Evolutionary conservation across 2,888 invertebrate genomes (phyloP), one percentile per base, ranked within the genome.

Genomic region (Macropis europaea): DNA sequence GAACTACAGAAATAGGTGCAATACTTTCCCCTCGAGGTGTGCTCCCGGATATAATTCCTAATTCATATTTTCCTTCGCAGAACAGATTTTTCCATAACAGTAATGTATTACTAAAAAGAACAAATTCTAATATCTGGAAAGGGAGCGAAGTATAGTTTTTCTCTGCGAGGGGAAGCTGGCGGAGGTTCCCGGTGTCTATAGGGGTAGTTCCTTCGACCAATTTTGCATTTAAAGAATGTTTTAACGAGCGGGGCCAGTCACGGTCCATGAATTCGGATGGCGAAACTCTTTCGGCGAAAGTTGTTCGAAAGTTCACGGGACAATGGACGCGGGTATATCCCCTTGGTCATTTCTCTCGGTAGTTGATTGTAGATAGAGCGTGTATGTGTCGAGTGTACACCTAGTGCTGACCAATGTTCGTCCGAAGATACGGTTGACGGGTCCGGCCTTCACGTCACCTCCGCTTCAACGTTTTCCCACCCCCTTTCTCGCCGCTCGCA

Each of bases 361-460:
- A 47, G 32, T 62, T 48, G 77, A 81, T 76, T 73, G 77, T 63
- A 78, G 80, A 80, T 81, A 80, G 67, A 76, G 82, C 81, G 62
- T 78, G 78, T 67, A 73, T 79, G 78, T 76, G 60, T 69, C 61
- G 73, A 60, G 67, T 73, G 72, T 77, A 68, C 68, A 79, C 72
- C 69, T 72, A 77, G 86, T 86, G 85, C 85, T 85, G 87, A 88
- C 86, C 88, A 83, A 84, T 86, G 87, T 87, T 87, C 87, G 77
- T 76, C 81, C 84, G 84, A 88, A 88, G 88, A 88, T 87, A 88
- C 88, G 88, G 83, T 88, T 87, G 88, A 88, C 88, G 88, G 84
- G 84, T 81, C 81, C 72, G 71, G 81, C 72, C 81, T 77, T 68
- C 80, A 63, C 76, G 75, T 80, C 77, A 80, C 81, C 80, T 80